Evolutionary conservation across 2,113 vertebrate genomes (phyloP).

Genomic region (Scalopus aquaticus): DNA sequence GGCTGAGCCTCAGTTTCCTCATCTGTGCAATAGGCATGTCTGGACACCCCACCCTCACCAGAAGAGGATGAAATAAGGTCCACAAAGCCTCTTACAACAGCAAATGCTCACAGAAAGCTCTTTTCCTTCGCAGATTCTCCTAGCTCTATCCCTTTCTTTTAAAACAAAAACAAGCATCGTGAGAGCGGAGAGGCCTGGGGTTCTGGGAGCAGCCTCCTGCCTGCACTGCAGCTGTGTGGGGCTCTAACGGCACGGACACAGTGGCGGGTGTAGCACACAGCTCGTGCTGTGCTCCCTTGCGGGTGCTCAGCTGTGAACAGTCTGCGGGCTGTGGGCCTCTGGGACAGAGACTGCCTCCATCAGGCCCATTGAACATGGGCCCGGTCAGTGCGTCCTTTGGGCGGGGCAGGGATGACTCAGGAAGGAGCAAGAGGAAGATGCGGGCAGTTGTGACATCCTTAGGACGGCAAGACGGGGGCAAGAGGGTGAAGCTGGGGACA

Average conservation of each 20-base stretch:
- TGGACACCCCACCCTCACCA: background rate
- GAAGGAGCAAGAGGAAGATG: background rate
- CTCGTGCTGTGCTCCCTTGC: no score
- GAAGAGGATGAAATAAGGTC: no score
- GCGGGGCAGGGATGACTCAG: background rate
- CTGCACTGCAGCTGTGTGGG: background rate
- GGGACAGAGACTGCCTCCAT: rapidly evolving
- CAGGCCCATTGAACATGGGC: rapidly evolving
- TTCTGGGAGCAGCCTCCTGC: rapidly evolving
- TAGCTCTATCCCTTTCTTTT: background rate
- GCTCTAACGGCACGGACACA: rapidly evolving
- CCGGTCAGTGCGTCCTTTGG: rapidly evolving
- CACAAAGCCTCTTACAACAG: background rate
- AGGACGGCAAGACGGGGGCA: rapidly evolving
- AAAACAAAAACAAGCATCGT: background rate
- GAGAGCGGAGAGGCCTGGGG: rapidly evolving
- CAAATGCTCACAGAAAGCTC: rapidly evolving
- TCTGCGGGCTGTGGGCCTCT: rapidly evolving
- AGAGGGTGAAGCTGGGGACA: background rate
- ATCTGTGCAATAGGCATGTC: no score
- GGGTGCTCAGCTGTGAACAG: background rate
- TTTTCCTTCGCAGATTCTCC: background rate
- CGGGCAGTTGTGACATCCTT: background rate
- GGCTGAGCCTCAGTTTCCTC: background rate
- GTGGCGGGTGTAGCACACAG: rapidly evolving